Evolutionary conservation across 2,797 vertebrate genomes (phyloP).

Genomic region (Eulemur albifrons): DNA sequence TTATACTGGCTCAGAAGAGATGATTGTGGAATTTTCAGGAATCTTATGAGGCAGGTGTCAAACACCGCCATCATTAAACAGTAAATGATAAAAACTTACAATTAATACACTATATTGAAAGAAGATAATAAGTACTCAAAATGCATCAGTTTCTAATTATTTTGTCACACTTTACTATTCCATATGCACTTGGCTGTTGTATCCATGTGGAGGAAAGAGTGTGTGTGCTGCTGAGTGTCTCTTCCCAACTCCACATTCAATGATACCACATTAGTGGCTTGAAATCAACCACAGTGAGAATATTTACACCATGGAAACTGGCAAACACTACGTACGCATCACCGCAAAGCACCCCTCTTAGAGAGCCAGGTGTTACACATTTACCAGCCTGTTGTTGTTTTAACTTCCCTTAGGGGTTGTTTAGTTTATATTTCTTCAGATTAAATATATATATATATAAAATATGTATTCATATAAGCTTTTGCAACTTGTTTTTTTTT

Average conservation of each 20-base stretch:
- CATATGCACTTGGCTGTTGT: neutral
- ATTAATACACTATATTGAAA: neutral
- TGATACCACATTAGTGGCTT: neutral
- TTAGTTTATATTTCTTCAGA: neutral
- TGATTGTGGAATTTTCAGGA: neutral
- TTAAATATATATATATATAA: neutral
- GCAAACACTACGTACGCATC: neutral
- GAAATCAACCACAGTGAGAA: neutral
- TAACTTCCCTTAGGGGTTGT: neutral
- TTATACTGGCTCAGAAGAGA: too few relatives aligned
- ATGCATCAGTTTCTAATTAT: neutral
- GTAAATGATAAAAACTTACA: neutral
- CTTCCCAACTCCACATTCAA: neutral
- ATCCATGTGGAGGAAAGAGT: accelerated
- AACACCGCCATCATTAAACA: neutral
- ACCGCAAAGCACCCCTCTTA: neutral
- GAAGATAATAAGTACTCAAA: neutral
- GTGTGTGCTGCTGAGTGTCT: neutral
- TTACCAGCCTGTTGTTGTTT: neutral
- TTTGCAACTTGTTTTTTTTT: too few relatives aligned
- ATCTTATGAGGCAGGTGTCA: neutral
- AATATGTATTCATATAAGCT: too few relatives aligned
- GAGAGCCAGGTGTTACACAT: neutral
- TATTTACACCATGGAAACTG: neutral
- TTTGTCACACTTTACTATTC: neutral